phyloP scores from a whole-genome alignment of 1,140 invertebrate genomes.

The Panagrolaimus sp. region DNA sequence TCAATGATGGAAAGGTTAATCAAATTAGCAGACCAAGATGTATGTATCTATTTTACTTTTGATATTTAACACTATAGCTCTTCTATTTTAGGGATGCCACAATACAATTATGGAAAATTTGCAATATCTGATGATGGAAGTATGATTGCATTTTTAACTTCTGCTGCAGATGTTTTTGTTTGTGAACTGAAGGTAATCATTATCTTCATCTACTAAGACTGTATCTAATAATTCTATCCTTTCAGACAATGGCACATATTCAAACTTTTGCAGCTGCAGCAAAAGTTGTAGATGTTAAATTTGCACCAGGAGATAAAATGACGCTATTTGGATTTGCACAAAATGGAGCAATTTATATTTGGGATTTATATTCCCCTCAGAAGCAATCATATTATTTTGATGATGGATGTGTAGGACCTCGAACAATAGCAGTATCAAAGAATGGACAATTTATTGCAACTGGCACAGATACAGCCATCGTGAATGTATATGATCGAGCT shows the following conservation, averaged over 20 bases:
- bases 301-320: slow-evolving; percentile 35
- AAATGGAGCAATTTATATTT: slow-evolving; percentile 35
- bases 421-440: slow-evolving; percentile 23
- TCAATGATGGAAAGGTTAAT: slow-evolving; percentile 23
- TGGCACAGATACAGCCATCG: slow-evolving; percentile 44
- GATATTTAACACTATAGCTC: not conserved
- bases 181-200: slow-evolving; percentile 39
- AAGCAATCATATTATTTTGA: slow-evolving; percentile 31
- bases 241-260: slow-evolving; percentile 47
- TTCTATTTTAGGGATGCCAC: slow-evolving; percentile 21
- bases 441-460: slow-evolving; percentile 45
- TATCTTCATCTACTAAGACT: not conserved
- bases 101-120: slow-evolving; percentile 10
- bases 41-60: slow-evolving; percentile 1
- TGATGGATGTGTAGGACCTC: slow-evolving; percentile 34
- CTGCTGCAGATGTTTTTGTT: slow-evolving; percentile 27
- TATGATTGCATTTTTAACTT: slow-evolving; percentile 30
- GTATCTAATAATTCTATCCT: not conserved
- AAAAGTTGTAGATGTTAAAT: slow-evolving; percentile 36
- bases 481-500: slow-evolving; percentile 32
- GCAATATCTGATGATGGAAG: slow-evolving; percentile 30
- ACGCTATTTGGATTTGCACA: slow-evolving; percentile 27
- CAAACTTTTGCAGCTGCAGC: slow-evolving; percentile 36
- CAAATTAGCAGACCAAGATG: slow-evolving; percentile 8
- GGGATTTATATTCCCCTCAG: slow-evolving; percentile 24